These are phyloP conservation scores for Neodiprion lecontei DNA, from an alignment of 1,140 invertebrate genomes.

Conservation along the genomic window DNA sequence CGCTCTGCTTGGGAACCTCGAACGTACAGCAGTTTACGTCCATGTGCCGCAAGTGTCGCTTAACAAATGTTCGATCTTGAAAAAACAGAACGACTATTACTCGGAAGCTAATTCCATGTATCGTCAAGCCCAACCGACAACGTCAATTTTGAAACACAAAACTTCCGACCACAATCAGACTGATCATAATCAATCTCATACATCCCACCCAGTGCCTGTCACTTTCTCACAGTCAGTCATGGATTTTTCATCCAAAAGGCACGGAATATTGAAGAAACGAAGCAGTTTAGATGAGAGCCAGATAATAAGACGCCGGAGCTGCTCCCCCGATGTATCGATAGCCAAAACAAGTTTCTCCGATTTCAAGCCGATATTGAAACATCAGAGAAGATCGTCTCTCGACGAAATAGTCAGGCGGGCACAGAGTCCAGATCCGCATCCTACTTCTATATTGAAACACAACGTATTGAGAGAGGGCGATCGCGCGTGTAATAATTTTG, in stretches of 20 bases:
- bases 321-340: constrained; percentile 71
- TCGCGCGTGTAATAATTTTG: constrained; percentile 62
- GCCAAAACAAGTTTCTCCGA: constrained; percentile 65
- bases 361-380: constrained; percentile 72
- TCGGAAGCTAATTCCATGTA: constrained; percentile 34
- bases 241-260: constrained; percentile 69
- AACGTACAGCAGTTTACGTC: constrained; percentile 34
- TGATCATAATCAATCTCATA: constrained; percentile 50
- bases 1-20: constrained; percentile 41
- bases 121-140: constrained; percentile 61
- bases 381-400: constrained; percentile 71
- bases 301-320: constrained; percentile 70
- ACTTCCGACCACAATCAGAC: constrained; percentile 68
- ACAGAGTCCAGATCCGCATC: constrained; percentile 60
- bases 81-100: constrained; percentile 49
- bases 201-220: constrained; percentile 60
- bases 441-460: constrained; percentile 74
- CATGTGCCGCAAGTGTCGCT: constrained; percentile 39
- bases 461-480: constrained; percentile 69
- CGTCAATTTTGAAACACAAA: constrained; percentile 83
- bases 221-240: constrained; percentile 74
- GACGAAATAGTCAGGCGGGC: constrained; percentile 70
- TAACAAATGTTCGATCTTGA: constrained; percentile 44
- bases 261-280: constrained; percentile 82
- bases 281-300: constrained; percentile 80